phyloP scores from a whole-genome alignment of 2,797 vertebrate species.

The Enteromius fasciolatus region DNA sequence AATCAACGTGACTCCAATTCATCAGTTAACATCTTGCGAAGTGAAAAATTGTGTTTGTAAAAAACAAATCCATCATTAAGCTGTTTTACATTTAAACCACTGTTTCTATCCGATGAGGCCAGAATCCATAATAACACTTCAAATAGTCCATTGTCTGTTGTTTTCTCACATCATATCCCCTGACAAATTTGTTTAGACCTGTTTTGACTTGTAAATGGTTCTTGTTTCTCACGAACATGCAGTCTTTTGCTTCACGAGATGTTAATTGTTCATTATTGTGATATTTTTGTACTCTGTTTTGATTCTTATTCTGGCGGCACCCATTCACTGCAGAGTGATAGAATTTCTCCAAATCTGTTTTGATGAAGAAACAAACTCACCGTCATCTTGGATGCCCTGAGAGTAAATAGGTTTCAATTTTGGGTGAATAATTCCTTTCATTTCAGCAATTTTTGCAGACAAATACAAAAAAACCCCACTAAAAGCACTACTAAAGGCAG shows the following conservation, averaged over 20 bases:
- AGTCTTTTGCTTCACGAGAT: background rate
- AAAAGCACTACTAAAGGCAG: background rate
- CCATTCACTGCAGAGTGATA: background rate
- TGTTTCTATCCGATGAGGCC: background rate
- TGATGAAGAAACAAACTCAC: background rate
- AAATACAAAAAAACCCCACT: no score
- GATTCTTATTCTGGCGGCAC: background rate
- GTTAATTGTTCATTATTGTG: background rate
- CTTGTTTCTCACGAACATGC: background rate
- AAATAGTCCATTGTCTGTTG: background rate
- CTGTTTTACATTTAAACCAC: background rate
- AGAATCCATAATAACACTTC: background rate
- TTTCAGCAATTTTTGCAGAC: background rate
- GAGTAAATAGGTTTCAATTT: background rate
- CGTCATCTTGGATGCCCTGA: background rate
- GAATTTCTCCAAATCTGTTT: background rate
- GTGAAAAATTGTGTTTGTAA: background rate
- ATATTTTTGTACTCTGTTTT: background rate
- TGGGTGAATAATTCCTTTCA: background rate
- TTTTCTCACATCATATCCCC: background rate
- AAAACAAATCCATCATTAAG: background rate
- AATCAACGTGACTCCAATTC: background rate
- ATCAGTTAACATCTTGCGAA: background rate
- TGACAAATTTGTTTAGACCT: background rate
- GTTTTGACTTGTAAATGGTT: background rate